Conservation (phyloP, 2,888 invertebrate genomes). For the Caenorhabditis macrosperma region DNA sequence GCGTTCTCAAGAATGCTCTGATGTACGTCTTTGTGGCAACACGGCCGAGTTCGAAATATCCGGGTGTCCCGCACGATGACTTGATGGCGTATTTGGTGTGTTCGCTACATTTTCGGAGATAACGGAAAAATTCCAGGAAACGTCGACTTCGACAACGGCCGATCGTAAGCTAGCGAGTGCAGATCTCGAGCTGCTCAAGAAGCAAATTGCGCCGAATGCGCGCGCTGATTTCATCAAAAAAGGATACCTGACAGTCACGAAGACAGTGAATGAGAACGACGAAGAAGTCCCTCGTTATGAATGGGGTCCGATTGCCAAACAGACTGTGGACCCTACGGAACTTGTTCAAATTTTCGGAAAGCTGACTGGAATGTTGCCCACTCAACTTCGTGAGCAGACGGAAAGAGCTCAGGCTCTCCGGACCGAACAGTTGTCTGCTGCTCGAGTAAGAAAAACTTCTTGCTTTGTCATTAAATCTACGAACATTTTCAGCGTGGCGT, state of each 20-base stretch:
- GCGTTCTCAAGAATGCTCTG: constrained; percentile 33
- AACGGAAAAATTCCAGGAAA: constrained; percentile 18
- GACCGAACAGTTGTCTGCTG: constrained; percentile 6
- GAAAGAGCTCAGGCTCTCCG: constrained; percentile 17
- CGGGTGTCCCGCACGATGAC: constrained; percentile 39
- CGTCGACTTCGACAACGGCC: constrained; percentile 4
- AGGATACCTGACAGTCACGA: constrained; percentile 21
- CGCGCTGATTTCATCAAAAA: constrained; percentile 48
- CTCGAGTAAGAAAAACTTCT: background rate
- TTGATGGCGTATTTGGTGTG: constrained; percentile 41
- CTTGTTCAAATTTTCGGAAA: constrained; percentile 26
- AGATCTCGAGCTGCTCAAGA: constrained; percentile 16
- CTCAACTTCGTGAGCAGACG: constrained; percentile 26
- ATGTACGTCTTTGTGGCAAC: constrained; percentile 53
- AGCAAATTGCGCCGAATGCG: constrained; percentile 19
- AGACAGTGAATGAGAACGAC: constrained; percentile 45
- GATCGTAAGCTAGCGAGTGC: constrained; percentile 12
- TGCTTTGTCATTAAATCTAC: too few relatives aligned
- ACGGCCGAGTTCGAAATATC: constrained; percentile 25
- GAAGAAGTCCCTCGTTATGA: constrained; percentile 52
- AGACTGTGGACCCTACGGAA: constrained; percentile 35
- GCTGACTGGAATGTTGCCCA: constrained; percentile 19
- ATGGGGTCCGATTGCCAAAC: constrained; percentile 43
- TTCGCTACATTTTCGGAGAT: background rate
- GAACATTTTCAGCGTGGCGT: constrained; percentile 19